phyloP scores from a whole-genome alignment of 2,113 vertebrate genomes.

The Cranoglanis bouderius region DNA sequence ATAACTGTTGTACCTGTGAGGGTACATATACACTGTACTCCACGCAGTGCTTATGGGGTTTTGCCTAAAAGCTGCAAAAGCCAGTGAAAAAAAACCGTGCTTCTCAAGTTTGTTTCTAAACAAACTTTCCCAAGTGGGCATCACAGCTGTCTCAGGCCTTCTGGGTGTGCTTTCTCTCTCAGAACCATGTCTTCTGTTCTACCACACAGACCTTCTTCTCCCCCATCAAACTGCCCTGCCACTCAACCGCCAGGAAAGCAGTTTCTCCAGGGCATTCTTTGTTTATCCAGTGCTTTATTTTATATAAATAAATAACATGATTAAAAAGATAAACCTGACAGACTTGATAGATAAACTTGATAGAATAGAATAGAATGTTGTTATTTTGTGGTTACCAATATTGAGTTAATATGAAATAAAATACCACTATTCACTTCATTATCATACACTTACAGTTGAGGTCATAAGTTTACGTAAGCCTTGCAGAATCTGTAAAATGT shows the following conservation, averaged over 20 bases:
- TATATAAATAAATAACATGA: neutral
- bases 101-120: conserved; percentile 40
- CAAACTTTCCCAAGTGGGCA: conserved; percentile 31
- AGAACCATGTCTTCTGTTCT: neutral
- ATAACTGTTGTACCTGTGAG: neutral
- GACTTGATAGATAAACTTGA: neutral
- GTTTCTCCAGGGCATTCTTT: neutral
- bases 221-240: neutral
- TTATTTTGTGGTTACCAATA: neutral
- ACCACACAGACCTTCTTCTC: neutral
- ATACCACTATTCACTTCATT: neutral
- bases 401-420: neutral
- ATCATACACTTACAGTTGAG: neutral
- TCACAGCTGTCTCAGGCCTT: conserved; percentile 42
- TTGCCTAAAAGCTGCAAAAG: neutral
- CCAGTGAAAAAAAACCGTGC: conserved; percentile 12
- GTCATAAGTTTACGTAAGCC: too few relatives aligned
- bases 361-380: neutral
- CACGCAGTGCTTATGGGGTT: neutral
- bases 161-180: conserved; percentile 38
- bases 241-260: neutral
- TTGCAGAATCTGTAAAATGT: too few relatives aligned
- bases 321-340: neutral
- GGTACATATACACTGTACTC: neutral
- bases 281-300: neutral